Evolutionary conservation across 2,888 invertebrate genomes (phyloP).

Genomic region (Noctua janthina): DNA sequence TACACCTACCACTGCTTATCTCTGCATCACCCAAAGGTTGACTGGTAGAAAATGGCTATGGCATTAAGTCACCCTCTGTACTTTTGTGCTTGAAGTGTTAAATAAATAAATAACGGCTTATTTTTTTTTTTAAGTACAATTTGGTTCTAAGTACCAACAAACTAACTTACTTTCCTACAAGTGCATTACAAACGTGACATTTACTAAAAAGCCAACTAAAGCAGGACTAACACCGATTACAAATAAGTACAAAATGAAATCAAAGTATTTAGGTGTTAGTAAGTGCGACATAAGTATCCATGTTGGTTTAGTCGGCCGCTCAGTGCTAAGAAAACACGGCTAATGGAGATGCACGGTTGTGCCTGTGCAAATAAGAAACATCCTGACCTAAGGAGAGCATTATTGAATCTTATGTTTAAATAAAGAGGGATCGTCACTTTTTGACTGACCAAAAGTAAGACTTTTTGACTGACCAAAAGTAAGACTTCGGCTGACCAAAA

Average conservation of each 20-base stretch:
- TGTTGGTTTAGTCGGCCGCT: slow-evolving; percentile 68
- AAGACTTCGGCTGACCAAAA: too few relatives aligned
- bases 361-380: slow-evolving; percentile 63
- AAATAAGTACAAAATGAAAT: slow-evolving; percentile 49
- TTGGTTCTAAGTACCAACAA: neutral
- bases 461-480: too few relatives aligned
- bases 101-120: too few relatives aligned
- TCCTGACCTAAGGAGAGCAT: slow-evolving; percentile 8
- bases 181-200: neutral
- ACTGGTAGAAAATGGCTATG: too few relatives aligned
- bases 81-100: too few relatives aligned
- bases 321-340: slow-evolving; percentile 71
- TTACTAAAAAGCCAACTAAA: neutral
- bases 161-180: neutral
- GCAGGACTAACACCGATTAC: slow-evolving; percentile 1
- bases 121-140: neutral
- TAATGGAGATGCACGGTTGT: slow-evolving; percentile 69
- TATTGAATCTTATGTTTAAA: slow-evolving; percentile 21
- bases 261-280: slow-evolving; percentile 37
- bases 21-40: too few relatives aligned
- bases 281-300: slow-evolving; percentile 47
- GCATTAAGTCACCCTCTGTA: too few relatives aligned
- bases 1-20: too few relatives aligned
- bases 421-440: neutral
- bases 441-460: neutral